A percentile compares a stretch with the other conserved stretches of the same genome.
phyloP scores from a whole-genome alignment of 2,797 vertebrate genomes.

The Florisuga fusca region DNA sequence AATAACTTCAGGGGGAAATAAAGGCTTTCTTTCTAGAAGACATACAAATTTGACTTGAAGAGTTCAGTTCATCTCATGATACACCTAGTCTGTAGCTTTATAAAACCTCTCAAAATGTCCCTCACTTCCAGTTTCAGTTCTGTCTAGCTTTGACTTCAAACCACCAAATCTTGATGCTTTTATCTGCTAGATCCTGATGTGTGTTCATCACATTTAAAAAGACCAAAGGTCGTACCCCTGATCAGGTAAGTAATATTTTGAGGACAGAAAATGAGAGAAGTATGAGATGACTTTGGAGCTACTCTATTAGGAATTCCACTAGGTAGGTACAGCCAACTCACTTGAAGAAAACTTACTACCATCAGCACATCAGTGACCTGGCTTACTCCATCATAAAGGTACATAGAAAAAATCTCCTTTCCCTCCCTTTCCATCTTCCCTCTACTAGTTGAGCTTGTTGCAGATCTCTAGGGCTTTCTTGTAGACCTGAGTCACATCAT shows the following conservation, averaged over 20 bases:
- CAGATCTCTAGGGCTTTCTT: constrained; percentile 99
- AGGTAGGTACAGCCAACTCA: background rate
- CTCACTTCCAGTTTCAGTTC: constrained; percentile 63
- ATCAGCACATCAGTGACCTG: constrained; percentile 70
- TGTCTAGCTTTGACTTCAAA: constrained; percentile 21
- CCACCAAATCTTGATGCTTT: background rate
- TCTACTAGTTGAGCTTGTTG: constrained; percentile 91
- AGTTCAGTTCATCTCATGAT: constrained; percentile 1
- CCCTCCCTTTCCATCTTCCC: constrained; percentile 38
- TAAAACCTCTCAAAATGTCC: constrained; percentile 22
- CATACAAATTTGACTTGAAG: background rate
- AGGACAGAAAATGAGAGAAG: constrained; percentile 37
- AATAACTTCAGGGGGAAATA: background rate
- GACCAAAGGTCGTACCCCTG: constrained; percentile 32
- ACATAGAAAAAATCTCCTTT: constrained; percentile 48
- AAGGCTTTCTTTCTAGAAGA: constrained; percentile 5
- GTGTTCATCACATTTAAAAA: background rate
- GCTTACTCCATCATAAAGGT: constrained; percentile 76
- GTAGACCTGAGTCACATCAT: constrained; percentile 99
- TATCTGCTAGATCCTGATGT: constrained; percentile 33
- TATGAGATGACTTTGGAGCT: constrained; percentile 42
- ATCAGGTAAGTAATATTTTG: constrained; percentile 36
- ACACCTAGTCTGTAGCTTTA: background rate
- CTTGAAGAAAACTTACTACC: constrained; percentile 27
- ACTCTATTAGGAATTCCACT: constrained; percentile 44